Evolutionary conservation across 2,888 invertebrate species (phyloP), one percentile per base, ranked within the genome.

Genomic region (Koerneria pararmatus): DNA sequence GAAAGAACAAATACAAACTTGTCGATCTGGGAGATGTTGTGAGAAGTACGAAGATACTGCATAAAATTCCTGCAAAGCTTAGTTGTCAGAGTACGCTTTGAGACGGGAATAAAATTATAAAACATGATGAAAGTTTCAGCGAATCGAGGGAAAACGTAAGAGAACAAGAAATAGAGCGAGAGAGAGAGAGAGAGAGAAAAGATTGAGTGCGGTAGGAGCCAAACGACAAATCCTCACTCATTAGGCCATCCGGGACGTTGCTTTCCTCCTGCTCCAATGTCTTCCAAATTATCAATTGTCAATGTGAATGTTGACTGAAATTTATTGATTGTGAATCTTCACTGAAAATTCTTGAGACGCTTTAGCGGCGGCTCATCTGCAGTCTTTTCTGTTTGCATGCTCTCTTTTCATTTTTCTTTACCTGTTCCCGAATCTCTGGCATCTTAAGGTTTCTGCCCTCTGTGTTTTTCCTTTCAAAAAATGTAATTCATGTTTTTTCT

Each of bases 21-120:
- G 64, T 41, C 89, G 34, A 88, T 71, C 60, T 78, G 78, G 11
- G 84, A 70, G 27, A 88, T 76, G 80, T 88, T 88, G 68, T 88
- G 84, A 53, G 86, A 85, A 34, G 84, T 77, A 51, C 78, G 78
- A 11, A 76, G 66, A 67, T 78, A 54, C 31, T 46, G 48, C 8
- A 27, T 2, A 31, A 53, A 63, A 46, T 63, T 63, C 34, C 63
- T 63, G 63, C 15, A 64, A 62, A n/a, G 46, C 11, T 15, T 19
- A n/a, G 11, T 41, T 41, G n/a, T 15, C 11, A 11, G 46, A 41
- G 46, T 41, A 11, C 11, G 11, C 19, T 41, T 41, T 11, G 46
- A 41, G 46, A n/a, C 11, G n/a, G n/a, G 11, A 15, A 41, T 19
- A 41, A 41, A n/a, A 41, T 19, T 41, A 53, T 31, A n/a, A 19